phyloP scores from a whole-genome alignment of 2,888 invertebrate genomes.

The Achlya flavicornis region DNA sequence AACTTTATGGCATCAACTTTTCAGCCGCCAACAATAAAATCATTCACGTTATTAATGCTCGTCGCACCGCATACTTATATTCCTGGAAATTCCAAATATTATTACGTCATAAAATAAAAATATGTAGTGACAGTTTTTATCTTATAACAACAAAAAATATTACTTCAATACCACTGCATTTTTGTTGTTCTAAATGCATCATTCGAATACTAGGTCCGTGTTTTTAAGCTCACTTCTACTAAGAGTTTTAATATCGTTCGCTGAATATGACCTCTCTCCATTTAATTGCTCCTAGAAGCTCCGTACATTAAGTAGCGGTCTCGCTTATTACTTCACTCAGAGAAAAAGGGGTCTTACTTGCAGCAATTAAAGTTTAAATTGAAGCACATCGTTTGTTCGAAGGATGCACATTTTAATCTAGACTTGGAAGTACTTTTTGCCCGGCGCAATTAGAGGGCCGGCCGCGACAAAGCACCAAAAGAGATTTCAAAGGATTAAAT shows the following conservation, averaged over 20 bases:
- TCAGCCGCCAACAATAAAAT: slow-evolving; percentile 59
- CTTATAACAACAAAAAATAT: too few species aligned
- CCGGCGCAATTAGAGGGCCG: slow-evolving; percentile 62
- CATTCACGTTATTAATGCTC: slow-evolving; percentile 50
- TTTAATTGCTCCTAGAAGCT: slow-evolving; percentile 62
- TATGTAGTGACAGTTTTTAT: too few species aligned
- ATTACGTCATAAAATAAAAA: too few species aligned
- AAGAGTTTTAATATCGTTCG: slow-evolving; percentile 34
- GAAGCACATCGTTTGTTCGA: slow-evolving; percentile 19
- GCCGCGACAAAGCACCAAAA: slow-evolving; percentile 58
- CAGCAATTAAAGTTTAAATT: slow-evolving; percentile 37
- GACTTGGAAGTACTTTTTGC: slow-evolving; percentile 67
- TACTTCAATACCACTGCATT: too few species aligned
- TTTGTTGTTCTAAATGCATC: too few species aligned
- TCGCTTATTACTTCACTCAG: slow-evolving; percentile 22
- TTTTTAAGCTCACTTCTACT: neutral
- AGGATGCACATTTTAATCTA: slow-evolving; percentile 68
- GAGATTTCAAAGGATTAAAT: slow-evolving; percentile 72
- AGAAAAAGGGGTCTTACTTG: slow-evolving; percentile 32
- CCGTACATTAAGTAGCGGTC: slow-evolving; percentile 50
- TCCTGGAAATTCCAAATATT: neutral
- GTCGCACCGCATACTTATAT: neutral
- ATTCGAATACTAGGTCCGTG: too few species aligned
- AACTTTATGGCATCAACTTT: slow-evolving; percentile 67
- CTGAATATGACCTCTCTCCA: slow-evolving; percentile 58